Percentiles rank a stretch among this genome's conserved stretches.
Conservation (phyloP, 2,888 invertebrate genomes). For the Scelioninae gen. 1 region DNA sequence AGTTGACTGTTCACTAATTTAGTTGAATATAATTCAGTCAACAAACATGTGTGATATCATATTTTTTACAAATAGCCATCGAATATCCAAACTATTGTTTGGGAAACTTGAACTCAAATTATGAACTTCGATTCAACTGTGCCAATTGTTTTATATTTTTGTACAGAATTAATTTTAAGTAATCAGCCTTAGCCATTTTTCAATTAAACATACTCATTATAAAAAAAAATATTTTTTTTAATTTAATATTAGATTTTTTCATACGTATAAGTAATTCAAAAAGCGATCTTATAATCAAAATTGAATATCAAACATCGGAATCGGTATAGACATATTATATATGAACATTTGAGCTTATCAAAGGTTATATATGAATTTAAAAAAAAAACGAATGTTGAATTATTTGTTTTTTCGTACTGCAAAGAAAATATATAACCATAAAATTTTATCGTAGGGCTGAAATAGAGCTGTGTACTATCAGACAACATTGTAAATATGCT, state of each 20-base stretch:
- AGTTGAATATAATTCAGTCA: slow-evolving; percentile 14
- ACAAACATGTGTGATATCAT: slow-evolving; percentile 36
- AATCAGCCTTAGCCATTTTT: slow-evolving; percentile 31
- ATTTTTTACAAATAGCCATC: slow-evolving; percentile 16
- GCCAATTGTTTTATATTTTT: slow-evolving; percentile 82
- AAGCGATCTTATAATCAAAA: slow-evolving; percentile 32
- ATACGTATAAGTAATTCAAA: neutral
- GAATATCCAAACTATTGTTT: slow-evolving; percentile 18
- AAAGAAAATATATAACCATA: neutral
- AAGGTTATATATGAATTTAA: neutral
- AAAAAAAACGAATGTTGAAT: neutral
- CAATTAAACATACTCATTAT: neutral
- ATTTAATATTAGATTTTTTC: neutral
- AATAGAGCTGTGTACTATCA: slow-evolving; percentile 56
- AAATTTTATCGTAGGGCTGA: slow-evolving; percentile 46
- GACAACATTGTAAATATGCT: slow-evolving; percentile 60
- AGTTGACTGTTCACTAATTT: slow-evolving; percentile 27
- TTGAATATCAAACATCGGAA: slow-evolving; percentile 5
- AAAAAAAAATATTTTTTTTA: neutral
- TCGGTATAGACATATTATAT: neutral
- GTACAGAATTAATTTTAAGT: slow-evolving; percentile 77
- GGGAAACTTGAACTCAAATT: slow-evolving; percentile 26
- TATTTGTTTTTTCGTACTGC: neutral
- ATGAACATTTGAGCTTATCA: neutral
- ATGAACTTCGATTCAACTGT: slow-evolving; percentile 75